Conservation (phyloP, 2,888 invertebrate genomes). For the Diadromus collaris region DNA sequence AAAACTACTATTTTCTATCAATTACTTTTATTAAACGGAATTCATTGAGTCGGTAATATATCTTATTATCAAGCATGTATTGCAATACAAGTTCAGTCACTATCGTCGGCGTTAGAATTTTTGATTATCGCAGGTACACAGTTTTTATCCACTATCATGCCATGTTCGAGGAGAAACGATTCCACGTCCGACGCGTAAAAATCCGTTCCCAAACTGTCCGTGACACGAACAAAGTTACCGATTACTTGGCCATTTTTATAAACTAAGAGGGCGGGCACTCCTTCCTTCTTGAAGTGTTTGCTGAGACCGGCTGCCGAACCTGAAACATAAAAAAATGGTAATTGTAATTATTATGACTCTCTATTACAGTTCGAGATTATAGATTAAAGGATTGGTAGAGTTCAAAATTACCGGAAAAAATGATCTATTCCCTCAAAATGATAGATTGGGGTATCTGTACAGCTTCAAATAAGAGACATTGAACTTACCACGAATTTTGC, state of each 20-base stretch:
- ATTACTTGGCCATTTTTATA: conserved; percentile 95
- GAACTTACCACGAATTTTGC: conserved; percentile 85
- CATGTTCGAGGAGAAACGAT: conserved; percentile 93
- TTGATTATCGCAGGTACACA: conserved; percentile 81
- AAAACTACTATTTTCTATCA: background rate
- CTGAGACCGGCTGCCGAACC: conserved; percentile 93
- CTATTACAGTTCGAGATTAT: background rate
- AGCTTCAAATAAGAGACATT: background rate
- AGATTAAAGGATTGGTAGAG: background rate
- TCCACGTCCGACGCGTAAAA: conserved; percentile 96
- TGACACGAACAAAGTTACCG: conserved; percentile 94
- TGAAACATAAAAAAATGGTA: conserved; percentile 53
- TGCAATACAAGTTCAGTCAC: conserved; percentile 69
- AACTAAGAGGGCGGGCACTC: conserved; percentile 94
- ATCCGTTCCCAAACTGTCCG: conserved; percentile 93
- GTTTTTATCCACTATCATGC: conserved; percentile 88
- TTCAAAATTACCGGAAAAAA: background rate
- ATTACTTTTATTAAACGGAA: background rate
- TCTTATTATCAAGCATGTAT: background rate
- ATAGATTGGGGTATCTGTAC: background rate
- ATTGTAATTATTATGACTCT: background rate
- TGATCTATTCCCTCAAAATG: background rate
- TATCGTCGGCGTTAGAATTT: conserved; percentile 75
- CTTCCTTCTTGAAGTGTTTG: conserved; percentile 90
- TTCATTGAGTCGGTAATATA: background rate